Evolutionary conservation across 2,888 invertebrate species (phyloP).

Genomic region (Amphipoea lucens): DNA sequence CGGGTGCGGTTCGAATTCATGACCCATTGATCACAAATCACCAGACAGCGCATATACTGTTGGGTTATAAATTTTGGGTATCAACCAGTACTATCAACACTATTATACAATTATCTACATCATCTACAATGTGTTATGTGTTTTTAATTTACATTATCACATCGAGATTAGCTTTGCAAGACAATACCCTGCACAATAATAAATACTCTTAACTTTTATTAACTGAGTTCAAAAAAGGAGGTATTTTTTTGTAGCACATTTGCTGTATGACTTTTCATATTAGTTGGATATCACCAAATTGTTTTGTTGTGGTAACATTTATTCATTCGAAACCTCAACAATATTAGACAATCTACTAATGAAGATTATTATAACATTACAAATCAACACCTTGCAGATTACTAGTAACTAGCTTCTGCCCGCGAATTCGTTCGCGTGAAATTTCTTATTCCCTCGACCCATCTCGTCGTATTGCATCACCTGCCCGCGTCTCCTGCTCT

Average conservation of each 20-base stretch:
- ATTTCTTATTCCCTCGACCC: too few species aligned
- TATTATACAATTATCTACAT: not conserved
- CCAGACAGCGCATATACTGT: not conserved
- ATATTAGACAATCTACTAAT: not conserved
- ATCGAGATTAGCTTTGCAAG: not conserved
- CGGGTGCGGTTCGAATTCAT: constrained; percentile 1
- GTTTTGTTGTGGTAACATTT: not conserved
- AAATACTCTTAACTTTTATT: not conserved
- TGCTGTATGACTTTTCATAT: not conserved
- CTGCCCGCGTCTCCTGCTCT: too few species aligned
- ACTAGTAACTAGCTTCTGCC: too few species aligned
- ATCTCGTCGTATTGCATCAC: too few species aligned
- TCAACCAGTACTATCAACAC: not conserved
- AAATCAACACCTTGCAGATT: not conserved
- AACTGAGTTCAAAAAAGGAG: not conserved
- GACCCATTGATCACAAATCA: not conserved
- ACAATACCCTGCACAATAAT: not conserved
- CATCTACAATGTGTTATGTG: not conserved
- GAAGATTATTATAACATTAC: too few species aligned
- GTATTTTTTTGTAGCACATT: not conserved
- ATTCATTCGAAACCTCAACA: not conserved
- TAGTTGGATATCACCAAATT: not conserved
- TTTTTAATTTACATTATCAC: not conserved
- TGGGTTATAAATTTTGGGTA: not conserved
- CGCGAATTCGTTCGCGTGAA: too few species aligned